Evolutionary conservation across 2,888 invertebrate genomes (phyloP), one percentile per base, ranked within the genome.

Genomic region (Epirrhoe alternata): DNA sequence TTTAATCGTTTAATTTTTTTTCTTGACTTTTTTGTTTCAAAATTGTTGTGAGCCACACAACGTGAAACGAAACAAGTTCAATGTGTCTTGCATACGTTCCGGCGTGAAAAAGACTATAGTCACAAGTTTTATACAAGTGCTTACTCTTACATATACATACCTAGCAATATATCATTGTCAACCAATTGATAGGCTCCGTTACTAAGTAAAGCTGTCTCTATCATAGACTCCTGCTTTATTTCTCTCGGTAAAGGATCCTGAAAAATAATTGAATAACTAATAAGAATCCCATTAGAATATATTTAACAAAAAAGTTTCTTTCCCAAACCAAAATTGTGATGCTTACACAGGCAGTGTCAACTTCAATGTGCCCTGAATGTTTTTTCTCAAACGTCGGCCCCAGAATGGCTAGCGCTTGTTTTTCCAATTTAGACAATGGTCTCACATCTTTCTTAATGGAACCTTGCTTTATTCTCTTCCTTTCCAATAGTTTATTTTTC

Each of bases 391-490:
- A 89, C 54, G 80, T 77, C 1, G 89, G 86, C 6, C 85, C 87
- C 4, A 89, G 71, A 63, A 90, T 88, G 1, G 78, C 77, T 1
- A 90, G 69, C 6, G 84, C 85, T 52, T 84, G 78, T 64, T 85
- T 87, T 68, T 90, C 89, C 45, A 90, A 55, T 60, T 85, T 88
- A 7, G 84, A 86, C 1, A 89, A 70, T 4, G 86, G 82, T 56
- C 77, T 84, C 6, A 80, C 73, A 14, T 73, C 77, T 52, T 80
- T 84, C 17, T 79, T 78, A 8, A 77, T 69, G 33, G 72, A 63
- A 1, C 82, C 81, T 6, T 74, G 66, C 56, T 82, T 83, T 57
- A 74, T 79, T 56, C 76, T 82, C 50, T 83, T 85, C 17, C 84
- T 50, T 6, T 83, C 65, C 45, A 72, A 79, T 0, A 84, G 72